Evolutionary conservation across 2,797 vertebrate genomes (phyloP).

Genomic region (Clarias fuscus): DNA sequence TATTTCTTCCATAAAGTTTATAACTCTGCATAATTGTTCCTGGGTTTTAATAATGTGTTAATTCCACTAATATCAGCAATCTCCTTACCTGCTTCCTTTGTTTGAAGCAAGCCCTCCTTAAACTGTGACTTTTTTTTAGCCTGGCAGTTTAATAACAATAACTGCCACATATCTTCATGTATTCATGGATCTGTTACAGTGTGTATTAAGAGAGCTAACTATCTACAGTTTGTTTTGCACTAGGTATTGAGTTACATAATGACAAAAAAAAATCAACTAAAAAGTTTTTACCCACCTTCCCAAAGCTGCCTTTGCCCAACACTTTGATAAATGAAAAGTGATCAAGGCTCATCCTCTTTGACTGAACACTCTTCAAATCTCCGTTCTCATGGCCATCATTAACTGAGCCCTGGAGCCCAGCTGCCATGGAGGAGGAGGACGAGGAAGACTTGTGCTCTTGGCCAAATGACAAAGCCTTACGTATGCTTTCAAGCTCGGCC

Average conservation of each 20-base stretch:
- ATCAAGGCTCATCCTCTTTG: slow-evolving; percentile 85
- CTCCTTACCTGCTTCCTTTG: no score
- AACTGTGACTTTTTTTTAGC: no score
- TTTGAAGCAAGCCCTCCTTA: no score
- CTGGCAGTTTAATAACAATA: neutral
- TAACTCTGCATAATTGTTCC: no score
- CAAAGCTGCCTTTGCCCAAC: slow-evolving; percentile 98
- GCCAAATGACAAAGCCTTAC: slow-evolving; percentile 90
- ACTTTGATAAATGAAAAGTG: slow-evolving; percentile 99
- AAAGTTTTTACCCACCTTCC: slow-evolving; percentile 79
- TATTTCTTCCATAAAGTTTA: no score
- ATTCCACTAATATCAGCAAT: no score
- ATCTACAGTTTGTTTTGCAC: neutral
- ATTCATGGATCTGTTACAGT: neutral
- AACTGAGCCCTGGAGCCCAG: slow-evolving; percentile 51
- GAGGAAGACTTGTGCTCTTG: slow-evolving; percentile 84
- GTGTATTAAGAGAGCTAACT: neutral
- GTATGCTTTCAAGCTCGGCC: slow-evolving; percentile 91
- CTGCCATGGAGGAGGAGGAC: slow-evolving; percentile 72
- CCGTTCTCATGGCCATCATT: slow-evolving; percentile 86
- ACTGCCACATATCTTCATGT: neutral
- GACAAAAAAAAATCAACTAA: neutral
- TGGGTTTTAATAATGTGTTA: no score
- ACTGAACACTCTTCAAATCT: slow-evolving; percentile 78
- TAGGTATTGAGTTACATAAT: neutral